Evolutionary conservation across 2,888 invertebrate genomes (phyloP).

Genomic region (Dendrolimus houi): DNA sequence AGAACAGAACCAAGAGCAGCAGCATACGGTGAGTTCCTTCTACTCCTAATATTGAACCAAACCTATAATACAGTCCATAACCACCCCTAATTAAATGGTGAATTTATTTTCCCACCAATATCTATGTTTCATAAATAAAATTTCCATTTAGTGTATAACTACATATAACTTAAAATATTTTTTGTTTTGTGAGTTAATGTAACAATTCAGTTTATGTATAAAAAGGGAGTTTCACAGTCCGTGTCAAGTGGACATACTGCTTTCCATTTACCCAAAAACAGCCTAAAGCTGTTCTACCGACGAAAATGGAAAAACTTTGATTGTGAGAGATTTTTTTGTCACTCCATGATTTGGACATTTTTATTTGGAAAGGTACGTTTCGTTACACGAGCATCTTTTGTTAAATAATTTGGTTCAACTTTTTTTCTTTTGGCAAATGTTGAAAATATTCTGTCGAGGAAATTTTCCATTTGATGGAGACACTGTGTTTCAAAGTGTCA

Average conservation of each 20-base stretch:
- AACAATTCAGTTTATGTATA: too few species aligned
- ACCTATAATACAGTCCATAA: too few species aligned
- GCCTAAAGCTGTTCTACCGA: constrained; percentile 43
- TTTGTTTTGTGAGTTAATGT: too few species aligned
- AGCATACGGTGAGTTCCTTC: too few species aligned
- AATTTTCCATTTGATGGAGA: constrained; percentile 10
- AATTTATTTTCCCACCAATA: too few species aligned
- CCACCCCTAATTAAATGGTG: too few species aligned
- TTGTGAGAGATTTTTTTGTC: constrained; percentile 57
- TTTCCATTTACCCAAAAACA: constrained; percentile 10
- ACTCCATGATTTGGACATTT: constrained; percentile 54
- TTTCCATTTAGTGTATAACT: too few species aligned
- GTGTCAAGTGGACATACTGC: neutral
- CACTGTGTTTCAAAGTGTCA: constrained; percentile 8
- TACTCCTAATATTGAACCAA: too few species aligned
- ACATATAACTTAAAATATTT: too few species aligned
- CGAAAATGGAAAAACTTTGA: constrained; percentile 72
- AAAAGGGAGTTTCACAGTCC: too few species aligned
- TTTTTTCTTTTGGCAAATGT: constrained; percentile 6
- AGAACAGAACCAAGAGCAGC: too few species aligned
- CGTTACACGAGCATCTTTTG: constrained; percentile 15
- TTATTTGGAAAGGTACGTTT: constrained; percentile 32
- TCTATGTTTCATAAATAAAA: too few species aligned
- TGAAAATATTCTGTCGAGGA: neutral
- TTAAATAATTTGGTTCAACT: constrained; percentile 14